Conservation (phyloP, 53 echinoderm and acorn worm species). For the Arbacia lixula region DNA sequence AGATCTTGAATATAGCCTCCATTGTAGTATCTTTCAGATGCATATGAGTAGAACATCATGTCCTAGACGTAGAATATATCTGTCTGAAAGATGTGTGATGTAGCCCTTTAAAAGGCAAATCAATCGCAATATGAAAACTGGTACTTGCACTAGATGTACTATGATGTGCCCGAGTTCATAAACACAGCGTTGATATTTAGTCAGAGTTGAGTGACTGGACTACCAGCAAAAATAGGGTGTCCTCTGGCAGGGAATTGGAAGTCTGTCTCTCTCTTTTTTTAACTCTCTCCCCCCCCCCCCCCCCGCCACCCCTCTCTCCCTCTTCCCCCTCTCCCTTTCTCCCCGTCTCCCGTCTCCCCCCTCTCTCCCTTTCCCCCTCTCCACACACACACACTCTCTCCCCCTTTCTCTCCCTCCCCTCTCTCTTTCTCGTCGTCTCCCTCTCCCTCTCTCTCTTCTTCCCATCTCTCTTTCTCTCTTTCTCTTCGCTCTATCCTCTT, state of each 20-base stretch:
- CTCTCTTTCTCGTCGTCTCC: background rate
- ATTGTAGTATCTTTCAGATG: too few species aligned
- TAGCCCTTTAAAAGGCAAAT: too few species aligned
- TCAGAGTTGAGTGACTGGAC: too few species aligned
- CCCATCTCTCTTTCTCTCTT: background rate
- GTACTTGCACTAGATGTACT: too few species aligned
- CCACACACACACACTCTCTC: background rate
- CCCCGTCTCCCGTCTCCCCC: background rate
- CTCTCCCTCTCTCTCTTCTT: background rate
- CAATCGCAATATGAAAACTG: too few species aligned
- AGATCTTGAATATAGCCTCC: too few species aligned
- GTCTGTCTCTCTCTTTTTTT: background rate
- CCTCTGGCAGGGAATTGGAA: background rate
- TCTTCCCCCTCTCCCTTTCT: background rate
- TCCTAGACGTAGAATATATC: too few species aligned
- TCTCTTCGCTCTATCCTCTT: background rate
- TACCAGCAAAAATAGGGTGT: too few species aligned
- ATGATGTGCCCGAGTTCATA: too few species aligned
- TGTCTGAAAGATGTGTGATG: too few species aligned
- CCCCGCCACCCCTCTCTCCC: background rate
- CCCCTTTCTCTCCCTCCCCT: background rate
- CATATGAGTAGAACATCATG: too few species aligned
- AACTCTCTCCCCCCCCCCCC: background rate
- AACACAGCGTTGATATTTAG: too few species aligned
- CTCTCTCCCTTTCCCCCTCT: background rate